These are phyloP conservation scores for Monochamus alternatus DNA, from an alignment of 2,888 invertebrate species.

Conservation along the genomic window DNA sequence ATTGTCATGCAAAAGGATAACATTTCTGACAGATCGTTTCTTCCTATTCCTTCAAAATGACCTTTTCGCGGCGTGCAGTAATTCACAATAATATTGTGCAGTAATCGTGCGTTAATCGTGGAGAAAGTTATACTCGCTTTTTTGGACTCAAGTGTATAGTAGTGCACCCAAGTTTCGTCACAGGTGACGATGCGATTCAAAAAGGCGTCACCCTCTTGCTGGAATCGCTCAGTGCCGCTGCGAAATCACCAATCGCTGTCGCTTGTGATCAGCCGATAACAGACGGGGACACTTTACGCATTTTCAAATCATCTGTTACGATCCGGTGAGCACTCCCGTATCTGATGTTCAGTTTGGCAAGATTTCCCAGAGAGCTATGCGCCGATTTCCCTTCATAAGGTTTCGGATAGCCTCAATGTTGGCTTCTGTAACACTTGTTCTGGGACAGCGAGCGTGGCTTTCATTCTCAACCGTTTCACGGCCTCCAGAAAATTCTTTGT, in stretches of 20 bases:
- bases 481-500: constrained; percentile 31
- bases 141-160: not conserved
- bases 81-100: constrained; percentile 26
- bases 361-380: constrained; percentile 23
- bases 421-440: constrained; percentile 34
- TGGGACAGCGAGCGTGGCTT: constrained; percentile 29
- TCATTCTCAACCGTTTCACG: constrained; percentile 31
- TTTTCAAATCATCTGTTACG: too few species aligned
- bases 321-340: constrained; percentile 17
- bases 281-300: not conserved
- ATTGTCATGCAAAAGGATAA: constrained; percentile 38
- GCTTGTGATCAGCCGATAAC: constrained; percentile 3
- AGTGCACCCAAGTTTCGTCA: not conserved
- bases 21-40: constrained; percentile 5
- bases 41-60: constrained; percentile 20
- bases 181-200: constrained; percentile 14
- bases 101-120: constrained; percentile 18
- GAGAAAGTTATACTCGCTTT: constrained; percentile 14
- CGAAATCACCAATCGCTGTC: constrained; percentile 13
- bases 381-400: constrained; percentile 18
- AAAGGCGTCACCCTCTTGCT: constrained; percentile 8
- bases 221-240: constrained; percentile 11
- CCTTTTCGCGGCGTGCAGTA: constrained; percentile 26
- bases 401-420: constrained; percentile 26
- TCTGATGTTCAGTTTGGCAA: constrained; percentile 24